A percentile compares a stretch with the other conserved stretches of the same genome.
Conservation (phyloP, 2,888 invertebrate species). For the Heliconius erato region DNA sequence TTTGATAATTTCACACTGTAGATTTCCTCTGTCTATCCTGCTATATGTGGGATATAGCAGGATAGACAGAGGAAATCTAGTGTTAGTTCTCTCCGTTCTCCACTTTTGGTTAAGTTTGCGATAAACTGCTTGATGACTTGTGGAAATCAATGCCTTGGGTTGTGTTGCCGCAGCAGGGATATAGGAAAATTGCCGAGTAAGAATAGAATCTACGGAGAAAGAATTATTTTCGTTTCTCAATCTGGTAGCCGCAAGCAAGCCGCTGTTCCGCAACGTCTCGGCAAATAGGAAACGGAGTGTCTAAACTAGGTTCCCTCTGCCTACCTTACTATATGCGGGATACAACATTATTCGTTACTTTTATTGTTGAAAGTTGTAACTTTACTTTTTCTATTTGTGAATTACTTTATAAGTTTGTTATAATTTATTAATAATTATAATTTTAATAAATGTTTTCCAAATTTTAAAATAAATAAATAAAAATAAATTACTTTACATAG, state of each 20-base stretch:
- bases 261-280: too few relatives aligned
- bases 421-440: too few relatives aligned
- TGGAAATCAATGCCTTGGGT: not conserved
- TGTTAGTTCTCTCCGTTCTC: not conserved
- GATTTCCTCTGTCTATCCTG: too few relatives aligned
- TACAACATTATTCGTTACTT: too few relatives aligned
- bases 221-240: not conserved
- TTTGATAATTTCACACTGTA: not conserved
- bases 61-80: not conserved
- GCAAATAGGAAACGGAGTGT: too few relatives aligned
- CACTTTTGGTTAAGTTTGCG: not conserved
- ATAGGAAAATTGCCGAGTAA: not conserved
- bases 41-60: too few relatives aligned
- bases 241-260: too few relatives aligned
- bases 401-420: not conserved
- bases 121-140: not conserved
- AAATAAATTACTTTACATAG: not conserved
- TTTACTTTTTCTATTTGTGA: too few relatives aligned
- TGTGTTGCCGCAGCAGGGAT: not conserved
- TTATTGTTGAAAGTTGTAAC: too few relatives aligned
- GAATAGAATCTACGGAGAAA: not conserved
- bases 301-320: too few relatives aligned
- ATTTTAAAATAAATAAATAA: not conserved
- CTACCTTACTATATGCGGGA: too few relatives aligned
- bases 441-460: not conserved